phyloP scores from a whole-genome alignment of 1,140 invertebrate species.

The Caerostris extrusa region DNA sequence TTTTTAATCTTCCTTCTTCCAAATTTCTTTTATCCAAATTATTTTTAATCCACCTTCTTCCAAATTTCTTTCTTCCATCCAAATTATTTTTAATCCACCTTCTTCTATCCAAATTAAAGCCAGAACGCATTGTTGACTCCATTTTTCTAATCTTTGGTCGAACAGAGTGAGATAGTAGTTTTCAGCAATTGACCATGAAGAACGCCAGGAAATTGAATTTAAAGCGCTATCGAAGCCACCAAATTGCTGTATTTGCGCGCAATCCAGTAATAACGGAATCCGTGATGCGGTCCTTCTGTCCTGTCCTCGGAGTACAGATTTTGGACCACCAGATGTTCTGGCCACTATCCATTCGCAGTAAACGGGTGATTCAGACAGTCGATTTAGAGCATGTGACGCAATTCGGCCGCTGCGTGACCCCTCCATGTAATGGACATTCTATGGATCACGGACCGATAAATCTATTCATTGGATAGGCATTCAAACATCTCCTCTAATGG shows the following conservation, averaged over 20 bases:
- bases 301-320: conserved; percentile 41
- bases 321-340: conserved; percentile 60
- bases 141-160: not conserved
- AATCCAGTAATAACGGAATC: conserved; percentile 38
- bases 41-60: no score
- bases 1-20: no score
- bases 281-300: conserved; percentile 17
- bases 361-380: conserved; percentile 75
- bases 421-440: conserved; percentile 71
- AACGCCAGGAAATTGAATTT: conserved; percentile 42
- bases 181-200: not conserved
- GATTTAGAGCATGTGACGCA: conserved; percentile 71
- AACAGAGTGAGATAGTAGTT: not conserved
- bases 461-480: conserved; percentile 71
- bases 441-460: conserved; percentile 68
- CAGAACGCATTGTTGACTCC: not conserved
- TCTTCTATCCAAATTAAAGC: not conserved
- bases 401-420: conserved; percentile 70
- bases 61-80: not conserved
- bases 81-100: not conserved
- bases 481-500: conserved; percentile 57
- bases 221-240: not conserved
- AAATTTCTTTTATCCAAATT: no score
- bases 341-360: conserved; percentile 59
- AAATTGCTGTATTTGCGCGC: not conserved